Base-by-base conservation (phyloP, 2,797 vertebrate genomes). In the Bryconaethiops microstoma region DNA sequence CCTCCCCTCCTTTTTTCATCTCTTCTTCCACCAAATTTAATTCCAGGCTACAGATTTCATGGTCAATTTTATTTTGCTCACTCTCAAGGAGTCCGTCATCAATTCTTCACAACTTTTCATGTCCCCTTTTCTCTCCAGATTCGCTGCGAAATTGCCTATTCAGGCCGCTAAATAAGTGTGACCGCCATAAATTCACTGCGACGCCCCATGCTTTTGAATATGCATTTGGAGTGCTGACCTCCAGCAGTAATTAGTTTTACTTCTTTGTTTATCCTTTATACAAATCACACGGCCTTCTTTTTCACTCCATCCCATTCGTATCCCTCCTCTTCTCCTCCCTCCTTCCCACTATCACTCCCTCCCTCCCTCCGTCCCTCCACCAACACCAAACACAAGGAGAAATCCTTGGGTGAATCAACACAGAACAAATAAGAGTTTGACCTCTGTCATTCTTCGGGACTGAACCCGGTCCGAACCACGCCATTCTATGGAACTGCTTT, bases 41-140 rank as follows among this genome's bases (percentile, higher is more conserved):
- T 93, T 93, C 92, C 88, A 79, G 90, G 90, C 91, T 87, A 83
- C 90, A 88, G 91, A 94, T 95, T 95, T 95, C 94, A 95, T 90
- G 94, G 93, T 93, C 93, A 95, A 92, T 94, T 94, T 94, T 93
- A 94, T 94, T 93, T 92, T 88, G 78, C 88, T 90, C 89, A 86
- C 87, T 88, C 90, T 94, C 88, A 93, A 94, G 91, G 92, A 93
- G 90, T 89, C 92, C 88, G 88, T 92, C 92, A 93, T 94, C 92
- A 93, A 93, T 94, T 94, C 92, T 92, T 93, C 92, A 92, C 92
- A 94, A 95, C 91, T 94, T 94, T 92, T 90, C 91, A 92, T 92
- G 92, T 93, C 87, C 82, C 87, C 88, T 45, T 92, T 94, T 94
- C 92, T 94, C 88, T 91, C 80, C 89, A 84, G 89, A 93, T 91